Percentiles rank a stretch among this genome's conserved stretches.
Conservation (phyloP, 30 jellyfish, hydroid and myxozoan genomes). For the Hydractinia symbiolongicarpus region DNA sequence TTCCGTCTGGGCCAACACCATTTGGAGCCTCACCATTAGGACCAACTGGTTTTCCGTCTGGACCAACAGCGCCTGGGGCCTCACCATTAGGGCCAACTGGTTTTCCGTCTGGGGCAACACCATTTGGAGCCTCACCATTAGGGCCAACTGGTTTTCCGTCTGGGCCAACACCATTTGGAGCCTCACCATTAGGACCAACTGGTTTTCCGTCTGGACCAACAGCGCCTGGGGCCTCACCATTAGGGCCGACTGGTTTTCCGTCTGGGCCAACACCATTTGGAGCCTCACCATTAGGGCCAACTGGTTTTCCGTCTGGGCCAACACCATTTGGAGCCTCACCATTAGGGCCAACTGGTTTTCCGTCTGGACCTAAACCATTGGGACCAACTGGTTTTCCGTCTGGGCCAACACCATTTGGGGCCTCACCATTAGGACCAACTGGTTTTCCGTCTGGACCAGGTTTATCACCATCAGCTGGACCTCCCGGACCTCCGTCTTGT, state of each 20-base stretch:
- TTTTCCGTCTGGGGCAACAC: constrained; percentile 40
- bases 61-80: constrained; percentile 23
- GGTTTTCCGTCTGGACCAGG: constrained; percentile 33
- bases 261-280: background rate
- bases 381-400: constrained; percentile 34
- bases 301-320: constrained; percentile 37
- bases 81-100: constrained; percentile 19
- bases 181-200: constrained; percentile 36
- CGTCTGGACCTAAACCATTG: constrained; percentile 42
- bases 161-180: constrained; percentile 30
- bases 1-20: constrained; percentile 1
- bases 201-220: constrained; percentile 31
- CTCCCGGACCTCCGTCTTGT: constrained; percentile 30
- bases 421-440: constrained; percentile 36
- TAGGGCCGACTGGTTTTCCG: constrained; percentile 1
- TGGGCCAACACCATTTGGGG: constrained; percentile 30
- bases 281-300: constrained; percentile 33
- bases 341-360: constrained; percentile 26
- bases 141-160: constrained; percentile 33
- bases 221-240: constrained; percentile 27
- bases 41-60: constrained; percentile 36
- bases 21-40: constrained; percentile 22
- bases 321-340: constrained; percentile 20
- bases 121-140: constrained; percentile 39
- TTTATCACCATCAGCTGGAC: constrained; percentile 19